Evolutionary conservation across 2,113 vertebrate genomes (phyloP).

Genomic region (Lethenteron camtschaticum): DNA sequence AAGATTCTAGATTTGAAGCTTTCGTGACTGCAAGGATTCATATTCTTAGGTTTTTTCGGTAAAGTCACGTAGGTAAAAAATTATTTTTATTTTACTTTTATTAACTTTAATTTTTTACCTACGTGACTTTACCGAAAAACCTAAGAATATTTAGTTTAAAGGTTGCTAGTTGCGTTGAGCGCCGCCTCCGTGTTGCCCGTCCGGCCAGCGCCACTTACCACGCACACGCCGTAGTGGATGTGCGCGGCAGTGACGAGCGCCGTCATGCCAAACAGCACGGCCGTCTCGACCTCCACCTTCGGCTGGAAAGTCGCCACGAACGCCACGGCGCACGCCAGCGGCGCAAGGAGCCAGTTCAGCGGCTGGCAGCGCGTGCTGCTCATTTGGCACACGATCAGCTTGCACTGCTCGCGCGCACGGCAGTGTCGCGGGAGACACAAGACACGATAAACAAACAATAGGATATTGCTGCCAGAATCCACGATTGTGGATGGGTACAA

Average conservation of each 20-base stretch:
- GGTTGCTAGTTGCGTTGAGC: neutral
- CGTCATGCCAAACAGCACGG: conserved; percentile 41
- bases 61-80: neutral
- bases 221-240: conserved; percentile 67
- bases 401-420: conserved; percentile 38
- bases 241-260: conserved; percentile 43
- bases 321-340: conserved; percentile 36
- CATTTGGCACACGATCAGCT: conserved; percentile 95
- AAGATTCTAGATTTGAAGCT: too few relatives aligned
- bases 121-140: neutral
- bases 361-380: conserved; percentile 72
- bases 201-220: conserved; percentile 36
- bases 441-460: too few relatives aligned
- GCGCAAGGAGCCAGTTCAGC: conserved; percentile 60
- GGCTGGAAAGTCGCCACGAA: conserved; percentile 7
- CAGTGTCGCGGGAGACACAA: neutral
- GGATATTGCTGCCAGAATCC: too few relatives aligned
- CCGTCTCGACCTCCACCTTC: conserved; percentile 18
- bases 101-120: accelerated
- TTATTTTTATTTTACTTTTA: accelerated
- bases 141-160: neutral
- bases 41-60: too few relatives aligned
- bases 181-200: too few relatives aligned
- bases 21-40: too few relatives aligned
- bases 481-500: too few relatives aligned